Conservation (phyloP, 2,888 invertebrate species). For the Deroplatys truncata region DNA sequence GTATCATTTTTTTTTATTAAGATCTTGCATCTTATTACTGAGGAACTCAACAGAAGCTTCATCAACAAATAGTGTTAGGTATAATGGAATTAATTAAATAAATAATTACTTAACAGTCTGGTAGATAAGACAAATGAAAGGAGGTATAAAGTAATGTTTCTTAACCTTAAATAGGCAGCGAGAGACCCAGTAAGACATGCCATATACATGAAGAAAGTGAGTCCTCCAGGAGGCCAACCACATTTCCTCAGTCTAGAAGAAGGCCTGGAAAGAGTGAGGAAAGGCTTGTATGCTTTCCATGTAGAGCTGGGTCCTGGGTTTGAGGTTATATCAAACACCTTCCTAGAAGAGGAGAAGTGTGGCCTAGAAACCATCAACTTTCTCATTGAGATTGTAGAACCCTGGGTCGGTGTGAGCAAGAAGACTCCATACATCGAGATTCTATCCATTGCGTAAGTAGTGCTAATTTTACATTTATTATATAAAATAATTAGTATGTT, state of each 20-base stretch:
- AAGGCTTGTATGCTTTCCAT: conserved; percentile 61
- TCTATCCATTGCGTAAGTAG: conserved; percentile 58
- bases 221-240: conserved; percentile 47
- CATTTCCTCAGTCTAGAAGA: conserved; percentile 49
- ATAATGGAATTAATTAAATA: no score
- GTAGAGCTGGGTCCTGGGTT: conserved; percentile 63
- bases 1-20: no score
- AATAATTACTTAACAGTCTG: no score
- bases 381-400: conserved; percentile 56
- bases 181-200: conserved; percentile 47
- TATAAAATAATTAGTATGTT: no score
- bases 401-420: conserved; percentile 60
- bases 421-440: conserved; percentile 59
- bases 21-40: no score
- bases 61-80: no score
- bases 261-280: conserved; percentile 47
- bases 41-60: no score
- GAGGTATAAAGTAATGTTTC: neutral
- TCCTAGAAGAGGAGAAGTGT: conserved; percentile 66
- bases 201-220: conserved; percentile 51
- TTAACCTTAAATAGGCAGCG: neutral
- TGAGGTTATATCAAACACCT: conserved; percentile 62
- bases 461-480: no score
- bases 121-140: neutral
- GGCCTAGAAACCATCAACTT: conserved; percentile 57